Conservation (phyloP, 2,113 vertebrate species). For the Nerophis lumbriciformis region DNA sequence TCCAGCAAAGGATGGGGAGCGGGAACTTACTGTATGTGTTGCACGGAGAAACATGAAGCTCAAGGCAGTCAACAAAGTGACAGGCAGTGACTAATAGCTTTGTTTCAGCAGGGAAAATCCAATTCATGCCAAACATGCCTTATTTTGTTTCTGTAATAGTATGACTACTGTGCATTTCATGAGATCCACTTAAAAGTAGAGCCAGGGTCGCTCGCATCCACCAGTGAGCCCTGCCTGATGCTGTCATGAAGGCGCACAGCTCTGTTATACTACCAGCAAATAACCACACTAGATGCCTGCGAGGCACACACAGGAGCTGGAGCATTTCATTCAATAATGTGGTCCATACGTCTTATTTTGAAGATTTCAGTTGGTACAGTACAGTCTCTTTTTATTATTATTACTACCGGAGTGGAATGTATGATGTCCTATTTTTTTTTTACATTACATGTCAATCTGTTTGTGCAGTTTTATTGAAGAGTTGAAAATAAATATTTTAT, state of each 20-base stretch:
- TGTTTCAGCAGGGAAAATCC: constrained; percentile 65
- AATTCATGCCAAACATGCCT: constrained; percentile 76
- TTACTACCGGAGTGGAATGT: constrained; percentile 45
- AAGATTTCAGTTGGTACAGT: constrained; percentile 60
- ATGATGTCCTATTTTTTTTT: constrained; percentile 45
- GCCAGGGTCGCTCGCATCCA: constrained; percentile 57
- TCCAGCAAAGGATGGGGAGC: constrained; percentile 44
- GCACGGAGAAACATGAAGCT: constrained; percentile 49
- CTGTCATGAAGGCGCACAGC: constrained; percentile 57
- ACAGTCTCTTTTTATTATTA: constrained; percentile 61
- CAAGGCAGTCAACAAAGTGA: constrained; percentile 64
- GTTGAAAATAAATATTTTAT: constrained; percentile 39
- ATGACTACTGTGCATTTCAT: constrained; percentile 73
- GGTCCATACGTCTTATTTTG: constrained; percentile 69
- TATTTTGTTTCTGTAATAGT: constrained; percentile 75
- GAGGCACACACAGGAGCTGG: constrained; percentile 75
- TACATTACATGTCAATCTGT: constrained; percentile 57
- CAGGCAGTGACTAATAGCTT: constrained; percentile 71
- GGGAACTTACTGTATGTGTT: constrained; percentile 51
- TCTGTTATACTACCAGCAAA: constrained; percentile 58
- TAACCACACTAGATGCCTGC: constrained; percentile 73
- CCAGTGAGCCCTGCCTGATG: constrained; percentile 46
- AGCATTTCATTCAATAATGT: constrained; percentile 77
- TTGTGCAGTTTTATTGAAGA: constrained; percentile 31
- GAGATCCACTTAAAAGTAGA: constrained; percentile 69